Percentiles rank a stretch among this genome's conserved stretches.
Evolutionary conservation across 35 echinoderm and acorn worm genomes (phyloP).

Genomic region (Hemicentrotus pulcherrimus): DNA sequence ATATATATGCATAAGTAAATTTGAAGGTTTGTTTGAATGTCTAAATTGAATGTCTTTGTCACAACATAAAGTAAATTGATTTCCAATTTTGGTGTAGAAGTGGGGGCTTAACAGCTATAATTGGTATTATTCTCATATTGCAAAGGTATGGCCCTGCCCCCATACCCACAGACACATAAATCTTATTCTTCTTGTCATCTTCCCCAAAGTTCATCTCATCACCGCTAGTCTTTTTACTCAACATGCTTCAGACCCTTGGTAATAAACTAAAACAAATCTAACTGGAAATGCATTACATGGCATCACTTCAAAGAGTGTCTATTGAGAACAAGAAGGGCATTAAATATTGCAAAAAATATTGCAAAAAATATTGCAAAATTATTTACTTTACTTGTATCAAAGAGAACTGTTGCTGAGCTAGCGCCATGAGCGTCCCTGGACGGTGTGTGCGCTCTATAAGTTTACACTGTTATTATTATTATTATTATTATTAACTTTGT

Average conservation of each 20-base stretch:
- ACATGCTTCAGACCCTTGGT: background rate
- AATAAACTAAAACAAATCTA: background rate
- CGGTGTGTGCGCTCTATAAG: no score
- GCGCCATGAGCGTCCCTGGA: no score
- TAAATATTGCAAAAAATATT: no score
- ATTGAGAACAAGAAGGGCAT: no score
- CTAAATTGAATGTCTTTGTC: background rate
- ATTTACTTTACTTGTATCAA: no score
- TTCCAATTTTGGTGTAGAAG: background rate
- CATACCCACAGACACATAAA: background rate
- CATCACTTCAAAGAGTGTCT: background rate
- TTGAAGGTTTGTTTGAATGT: background rate
- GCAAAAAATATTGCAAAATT: no score
- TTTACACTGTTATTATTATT: no score
- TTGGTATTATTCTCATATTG: background rate
- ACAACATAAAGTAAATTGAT: background rate
- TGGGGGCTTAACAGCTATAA: background rate
- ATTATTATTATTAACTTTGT: no score
- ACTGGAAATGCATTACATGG: background rate
- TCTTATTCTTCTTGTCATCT: constrained; percentile 15
- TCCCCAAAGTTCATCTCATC: background rate
- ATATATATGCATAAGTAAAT: no score
- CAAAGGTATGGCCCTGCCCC: background rate
- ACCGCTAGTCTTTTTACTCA: background rate
- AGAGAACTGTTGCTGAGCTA: no score